Conservation (phyloP, 64 coral and sea anemone genomes). For the Astreopora myriophthalma region DNA sequence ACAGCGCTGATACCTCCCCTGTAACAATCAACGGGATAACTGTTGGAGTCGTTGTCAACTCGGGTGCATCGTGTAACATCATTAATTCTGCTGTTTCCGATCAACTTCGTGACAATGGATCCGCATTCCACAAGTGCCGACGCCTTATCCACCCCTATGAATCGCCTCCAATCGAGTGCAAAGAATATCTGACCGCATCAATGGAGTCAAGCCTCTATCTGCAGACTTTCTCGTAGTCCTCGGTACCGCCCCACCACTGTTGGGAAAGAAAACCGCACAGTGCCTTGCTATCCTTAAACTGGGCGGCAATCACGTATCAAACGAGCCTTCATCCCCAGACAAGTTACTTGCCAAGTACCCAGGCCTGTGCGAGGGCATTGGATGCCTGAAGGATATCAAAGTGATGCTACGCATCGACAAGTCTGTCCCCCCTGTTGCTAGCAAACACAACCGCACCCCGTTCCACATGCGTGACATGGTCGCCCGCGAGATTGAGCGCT, state of each 20-base stretch:
- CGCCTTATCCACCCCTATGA: background rate
- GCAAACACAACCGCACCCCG: background rate
- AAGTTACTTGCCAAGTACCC: too few relatives aligned
- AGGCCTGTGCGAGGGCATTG: too few relatives aligned
- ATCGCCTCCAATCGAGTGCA: background rate
- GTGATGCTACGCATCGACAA: background rate
- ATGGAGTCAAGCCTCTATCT: background rate
- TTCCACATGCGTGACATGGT: background rate
- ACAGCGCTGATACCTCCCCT: background rate
- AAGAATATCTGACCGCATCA: background rate
- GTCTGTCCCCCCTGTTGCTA: background rate
- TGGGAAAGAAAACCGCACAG: background rate
- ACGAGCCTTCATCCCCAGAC: too few relatives aligned
- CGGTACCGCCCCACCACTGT: background rate
- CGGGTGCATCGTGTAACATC: too few relatives aligned
- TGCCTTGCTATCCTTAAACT: too few relatives aligned
- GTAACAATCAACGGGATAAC: too few relatives aligned
- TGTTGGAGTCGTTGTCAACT: too few relatives aligned
- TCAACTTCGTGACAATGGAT: too few relatives aligned
- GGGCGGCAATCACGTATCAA: too few relatives aligned
- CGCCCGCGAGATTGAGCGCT: too few relatives aligned
- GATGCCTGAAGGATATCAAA: too few relatives aligned
- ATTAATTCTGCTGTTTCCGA: too few relatives aligned
- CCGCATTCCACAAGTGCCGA: background rate
- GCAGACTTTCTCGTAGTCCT: background rate